Evolutionary conservation across 1,140 invertebrate species (phyloP).

Genomic region (Eciton burchellii): DNA sequence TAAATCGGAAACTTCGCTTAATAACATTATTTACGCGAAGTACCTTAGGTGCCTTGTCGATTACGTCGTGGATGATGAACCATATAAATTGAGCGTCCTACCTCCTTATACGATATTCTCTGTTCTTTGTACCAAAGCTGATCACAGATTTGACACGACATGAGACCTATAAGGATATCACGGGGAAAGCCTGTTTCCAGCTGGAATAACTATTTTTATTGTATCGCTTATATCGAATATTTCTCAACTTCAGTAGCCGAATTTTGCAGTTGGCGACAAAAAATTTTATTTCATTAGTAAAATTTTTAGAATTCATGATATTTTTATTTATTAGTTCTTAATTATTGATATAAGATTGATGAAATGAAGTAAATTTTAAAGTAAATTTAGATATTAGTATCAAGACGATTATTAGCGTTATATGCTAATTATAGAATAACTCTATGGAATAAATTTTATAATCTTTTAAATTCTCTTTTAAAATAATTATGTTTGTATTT

Average conservation of each 20-base stretch:
- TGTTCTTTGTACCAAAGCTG: conserved; percentile 18
- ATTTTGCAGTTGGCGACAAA: background rate
- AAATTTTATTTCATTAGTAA: background rate
- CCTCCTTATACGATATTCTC: conserved; percentile 11
- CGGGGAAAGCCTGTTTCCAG: background rate
- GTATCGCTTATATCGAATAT: background rate
- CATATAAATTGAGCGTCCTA: conserved; percentile 31
- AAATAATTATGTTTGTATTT: no score
- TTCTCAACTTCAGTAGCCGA: background rate
- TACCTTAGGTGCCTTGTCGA: conserved; percentile 45
- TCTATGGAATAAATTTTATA: no score
- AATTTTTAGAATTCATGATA: background rate
- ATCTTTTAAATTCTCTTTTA: no score
- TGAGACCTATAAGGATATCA: conserved; percentile 24
- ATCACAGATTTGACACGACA: conserved; percentile 12
- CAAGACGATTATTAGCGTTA: no score
- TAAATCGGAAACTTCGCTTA: conserved; percentile 45
- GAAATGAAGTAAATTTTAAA: no score
- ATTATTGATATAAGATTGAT: background rate
- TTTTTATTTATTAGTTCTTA: background rate
- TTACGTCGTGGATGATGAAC: conserved; percentile 39
- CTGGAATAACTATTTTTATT: conserved; percentile 8
- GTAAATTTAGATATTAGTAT: no score
- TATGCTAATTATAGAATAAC: no score
- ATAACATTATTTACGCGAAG: conserved; percentile 56